A percentile compares a stretch with the other conserved stretches of the same genome.
phyloP scores from a whole-genome alignment of 2,797 vertebrate species.

The Alosa sapidissima region DNA sequence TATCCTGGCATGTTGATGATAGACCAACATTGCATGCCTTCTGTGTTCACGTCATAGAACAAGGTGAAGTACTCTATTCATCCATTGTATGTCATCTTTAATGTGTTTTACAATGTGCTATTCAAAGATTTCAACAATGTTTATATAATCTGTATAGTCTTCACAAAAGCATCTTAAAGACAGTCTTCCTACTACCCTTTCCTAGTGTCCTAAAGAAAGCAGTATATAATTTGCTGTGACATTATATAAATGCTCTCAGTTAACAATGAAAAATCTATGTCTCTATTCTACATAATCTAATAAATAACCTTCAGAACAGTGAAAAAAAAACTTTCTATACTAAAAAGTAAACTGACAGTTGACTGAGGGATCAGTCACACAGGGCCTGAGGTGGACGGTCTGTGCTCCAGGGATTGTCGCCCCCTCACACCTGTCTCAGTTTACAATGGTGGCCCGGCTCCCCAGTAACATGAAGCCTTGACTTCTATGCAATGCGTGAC shows the following conservation, averaged over 20 bases:
- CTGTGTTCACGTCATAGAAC: too few species aligned
- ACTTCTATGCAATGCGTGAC: constrained; percentile 75
- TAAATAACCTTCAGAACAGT: neutral
- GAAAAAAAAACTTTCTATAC: neutral
- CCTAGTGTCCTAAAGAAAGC: neutral
- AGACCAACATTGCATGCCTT: too few species aligned
- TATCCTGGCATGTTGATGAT: too few species aligned
- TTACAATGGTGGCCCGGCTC: constrained; percentile 50
- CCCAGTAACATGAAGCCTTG: constrained; percentile 56
- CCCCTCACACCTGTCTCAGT: neutral
- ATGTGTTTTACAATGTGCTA: too few species aligned
- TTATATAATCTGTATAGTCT: neutral
- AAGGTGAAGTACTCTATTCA: too few species aligned
- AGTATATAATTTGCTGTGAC: neutral
- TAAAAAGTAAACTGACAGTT: neutral
- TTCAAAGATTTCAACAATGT: neutral
- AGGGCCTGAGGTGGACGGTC: neutral
- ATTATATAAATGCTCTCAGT: neutral
- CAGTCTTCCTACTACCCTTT: neutral
- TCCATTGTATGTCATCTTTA: too few species aligned
- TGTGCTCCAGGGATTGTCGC: neutral
- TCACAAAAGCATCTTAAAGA: neutral
- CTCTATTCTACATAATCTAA: neutral
- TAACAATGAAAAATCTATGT: neutral
- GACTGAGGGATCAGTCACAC: neutral